phyloP scores from a whole-genome alignment of 2,888 invertebrate genomes.

The Pterostichus madidus region DNA sequence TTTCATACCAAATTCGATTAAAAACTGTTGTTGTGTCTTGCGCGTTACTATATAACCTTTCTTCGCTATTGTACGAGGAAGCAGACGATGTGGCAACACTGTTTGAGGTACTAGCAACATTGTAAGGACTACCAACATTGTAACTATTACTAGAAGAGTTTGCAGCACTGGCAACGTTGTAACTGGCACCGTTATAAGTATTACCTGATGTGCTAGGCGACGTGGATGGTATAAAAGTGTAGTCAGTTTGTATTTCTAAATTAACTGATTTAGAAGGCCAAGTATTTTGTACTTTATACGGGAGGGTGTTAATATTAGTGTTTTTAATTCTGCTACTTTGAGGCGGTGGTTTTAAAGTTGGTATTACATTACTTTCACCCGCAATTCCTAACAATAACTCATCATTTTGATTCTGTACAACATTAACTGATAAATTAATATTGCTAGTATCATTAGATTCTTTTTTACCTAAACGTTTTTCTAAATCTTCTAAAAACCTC shows the following conservation, averaged over 20 bases:
- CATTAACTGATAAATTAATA: background rate
- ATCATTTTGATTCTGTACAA: background rate
- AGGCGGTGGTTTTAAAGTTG: conserved; percentile 78
- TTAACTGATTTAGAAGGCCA: conserved; percentile 73
- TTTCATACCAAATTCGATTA: conserved; percentile 79
- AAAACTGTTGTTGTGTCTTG: conserved; percentile 76
- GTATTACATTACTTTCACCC: conserved; percentile 73
- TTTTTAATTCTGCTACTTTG: conserved; percentile 73
- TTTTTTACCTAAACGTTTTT: conserved; percentile 80
- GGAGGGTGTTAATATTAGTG: conserved; percentile 69
- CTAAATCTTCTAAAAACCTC: conserved; percentile 83
- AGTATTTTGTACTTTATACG: conserved; percentile 75
- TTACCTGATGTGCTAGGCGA: too few relatives aligned
- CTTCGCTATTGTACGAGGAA: background rate
- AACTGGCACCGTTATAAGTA: too few relatives aligned
- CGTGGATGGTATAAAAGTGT: too few relatives aligned
- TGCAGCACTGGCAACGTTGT: too few relatives aligned
- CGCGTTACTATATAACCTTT: conserved; percentile 34
- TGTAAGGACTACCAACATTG: too few relatives aligned
- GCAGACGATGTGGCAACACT: too few relatives aligned
- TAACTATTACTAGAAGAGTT: too few relatives aligned
- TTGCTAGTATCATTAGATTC: conserved; percentile 70
- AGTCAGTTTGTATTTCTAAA: conserved; percentile 56
- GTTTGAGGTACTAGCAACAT: too few relatives aligned
- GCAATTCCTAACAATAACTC: conserved; percentile 69